Evolutionary conservation across 2,888 invertebrate species (phyloP).

Genomic region (Erannis defoliaria): DNA sequence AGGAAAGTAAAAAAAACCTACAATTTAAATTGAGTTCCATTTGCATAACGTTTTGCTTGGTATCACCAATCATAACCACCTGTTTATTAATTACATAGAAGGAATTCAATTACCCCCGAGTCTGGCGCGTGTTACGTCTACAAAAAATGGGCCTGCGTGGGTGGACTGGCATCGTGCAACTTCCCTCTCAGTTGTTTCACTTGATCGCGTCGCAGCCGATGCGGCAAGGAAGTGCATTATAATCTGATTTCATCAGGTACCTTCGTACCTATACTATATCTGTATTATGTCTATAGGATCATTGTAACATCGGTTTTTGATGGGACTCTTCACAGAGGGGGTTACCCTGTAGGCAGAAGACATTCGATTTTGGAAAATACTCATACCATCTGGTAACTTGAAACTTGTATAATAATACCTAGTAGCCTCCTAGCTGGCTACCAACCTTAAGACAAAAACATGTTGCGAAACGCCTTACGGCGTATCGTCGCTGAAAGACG

Average conservation of each 20-base stretch:
- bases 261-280: background rate
- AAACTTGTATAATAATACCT: too few species aligned
- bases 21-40: background rate
- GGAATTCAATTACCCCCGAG: slow-evolving; percentile 26
- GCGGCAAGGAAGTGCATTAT: slow-evolving; percentile 37
- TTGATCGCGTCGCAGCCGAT: slow-evolving; percentile 31
- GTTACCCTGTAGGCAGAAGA: too few species aligned
- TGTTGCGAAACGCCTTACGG: too few species aligned
- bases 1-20: background rate
- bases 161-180: slow-evolving; percentile 26
- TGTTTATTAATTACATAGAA: slow-evolving; percentile 20
- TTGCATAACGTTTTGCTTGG: slow-evolving; percentile 2
- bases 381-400: too few species aligned
- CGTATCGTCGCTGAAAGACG: too few species aligned
- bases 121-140: slow-evolving; percentile 18
- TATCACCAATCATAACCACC: slow-evolving; percentile 15
- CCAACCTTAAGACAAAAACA: too few species aligned
- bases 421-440: too few species aligned
- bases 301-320: too few species aligned
- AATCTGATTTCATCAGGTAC: slow-evolving; percentile 34
- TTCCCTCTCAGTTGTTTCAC: slow-evolving; percentile 39
- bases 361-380: too few species aligned
- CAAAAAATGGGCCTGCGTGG: slow-evolving; percentile 19
- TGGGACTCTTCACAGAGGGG: too few species aligned
- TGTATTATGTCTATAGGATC: background rate